A percentile compares a stretch with the other conserved stretches of the same genome.
These are phyloP conservation scores for Pyrochroa serraticornis DNA, from an alignment of 2,888 invertebrate species.

Conservation along the genomic window DNA sequence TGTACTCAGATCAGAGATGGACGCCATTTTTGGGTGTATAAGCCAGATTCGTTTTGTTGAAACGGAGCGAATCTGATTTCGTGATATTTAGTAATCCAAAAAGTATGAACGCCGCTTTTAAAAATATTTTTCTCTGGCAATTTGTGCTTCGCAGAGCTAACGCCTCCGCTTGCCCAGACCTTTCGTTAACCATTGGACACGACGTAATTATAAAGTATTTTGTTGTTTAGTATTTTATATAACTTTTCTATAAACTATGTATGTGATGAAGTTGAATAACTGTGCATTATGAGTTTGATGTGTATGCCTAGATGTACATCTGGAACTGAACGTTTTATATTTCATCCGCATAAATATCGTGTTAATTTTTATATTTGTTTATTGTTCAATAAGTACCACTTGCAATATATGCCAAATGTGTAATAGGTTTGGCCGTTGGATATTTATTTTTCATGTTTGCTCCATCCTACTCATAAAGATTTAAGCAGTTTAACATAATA, in stretches of 20 bases:
- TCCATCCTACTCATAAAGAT: conserved; percentile 7
- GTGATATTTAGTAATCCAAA: background rate
- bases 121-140: background rate
- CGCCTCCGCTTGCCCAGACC: no score
- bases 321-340: conserved; percentile 8
- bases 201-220: conserved; percentile 4
- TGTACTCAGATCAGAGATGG: no score
- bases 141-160: background rate
- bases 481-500: conserved; percentile 14
- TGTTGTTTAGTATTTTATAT: conserved; percentile 9
- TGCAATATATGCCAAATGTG: conserved; percentile 2
- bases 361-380: background rate
- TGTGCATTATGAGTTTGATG: conserved; percentile 8
- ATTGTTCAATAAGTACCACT: background rate
- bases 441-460: conserved; percentile 8
- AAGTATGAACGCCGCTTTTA: background rate
- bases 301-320: conserved; percentile 10
- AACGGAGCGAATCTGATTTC: background rate
- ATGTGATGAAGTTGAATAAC: background rate
- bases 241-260: background rate
- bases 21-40: no score
- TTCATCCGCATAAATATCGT: conserved; percentile 4
- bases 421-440: conserved; percentile 8
- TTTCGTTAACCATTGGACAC: no score
- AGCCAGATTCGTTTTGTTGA: background rate